Evolutionary conservation across 1,140 invertebrate genomes (phyloP).

Genomic region (Ganaspis sp.): DNA sequence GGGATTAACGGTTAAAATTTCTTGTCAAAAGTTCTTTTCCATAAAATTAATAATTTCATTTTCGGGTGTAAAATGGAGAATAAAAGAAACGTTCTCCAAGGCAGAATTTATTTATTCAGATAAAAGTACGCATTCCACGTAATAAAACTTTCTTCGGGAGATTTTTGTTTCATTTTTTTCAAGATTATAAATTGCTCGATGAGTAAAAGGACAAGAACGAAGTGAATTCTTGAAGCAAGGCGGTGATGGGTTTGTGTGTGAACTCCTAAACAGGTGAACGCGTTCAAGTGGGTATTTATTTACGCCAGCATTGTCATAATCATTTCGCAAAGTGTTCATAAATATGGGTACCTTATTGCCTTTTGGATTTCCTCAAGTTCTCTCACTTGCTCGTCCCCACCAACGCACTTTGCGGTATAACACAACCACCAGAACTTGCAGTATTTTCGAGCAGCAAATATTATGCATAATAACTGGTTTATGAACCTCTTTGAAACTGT

Average conservation of each 20-base stretch:
- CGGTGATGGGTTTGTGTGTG: constrained; percentile 30
- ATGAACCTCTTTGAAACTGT: background rate
- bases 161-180: background rate
- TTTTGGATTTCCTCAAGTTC: constrained; percentile 38
- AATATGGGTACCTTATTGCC: constrained; percentile 59
- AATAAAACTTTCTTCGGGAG: constrained; percentile 37
- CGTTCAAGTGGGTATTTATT: constrained; percentile 59
- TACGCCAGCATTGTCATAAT: constrained; percentile 61
- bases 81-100: too few relatives aligned
- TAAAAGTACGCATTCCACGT: constrained; percentile 42
- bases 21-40: too few relatives aligned
- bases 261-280: constrained; percentile 47
- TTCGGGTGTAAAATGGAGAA: too few relatives aligned
- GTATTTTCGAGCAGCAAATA: constrained; percentile 53
- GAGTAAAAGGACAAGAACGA: background rate
- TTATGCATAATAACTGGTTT: constrained; percentile 60
- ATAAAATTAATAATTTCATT: too few relatives aligned
- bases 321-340: constrained; percentile 59
- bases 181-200: background rate
- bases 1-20: too few relatives aligned
- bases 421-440: background rate
- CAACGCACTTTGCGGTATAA: constrained; percentile 1
- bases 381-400: constrained; percentile 36
- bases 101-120: too few relatives aligned
- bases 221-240: constrained; percentile 51